phyloP scores from a whole-genome alignment of 2,888 invertebrate genomes.

The Proisotoma minuta region DNA sequence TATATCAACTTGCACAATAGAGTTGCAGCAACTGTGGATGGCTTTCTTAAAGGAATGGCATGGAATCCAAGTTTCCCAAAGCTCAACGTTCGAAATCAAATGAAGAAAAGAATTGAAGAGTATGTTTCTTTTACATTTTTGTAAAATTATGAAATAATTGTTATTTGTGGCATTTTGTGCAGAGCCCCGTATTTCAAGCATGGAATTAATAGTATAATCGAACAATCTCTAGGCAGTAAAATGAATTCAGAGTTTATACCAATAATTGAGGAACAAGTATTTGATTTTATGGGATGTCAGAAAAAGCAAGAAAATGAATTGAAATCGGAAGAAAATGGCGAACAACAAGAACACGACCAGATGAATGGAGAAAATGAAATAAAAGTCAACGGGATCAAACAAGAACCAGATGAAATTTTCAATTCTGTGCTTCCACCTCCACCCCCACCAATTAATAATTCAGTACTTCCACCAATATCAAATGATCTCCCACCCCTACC shows the following conservation, averaged over 20 bases:
- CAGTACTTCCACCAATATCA: slow-evolving; percentile 8
- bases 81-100: slow-evolving; percentile 81
- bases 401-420: neutral
- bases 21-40: slow-evolving; percentile 80
- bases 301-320: neutral
- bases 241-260: slow-evolving; percentile 81
- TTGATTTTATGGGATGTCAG: slow-evolving; percentile 73
- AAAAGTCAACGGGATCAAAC: neutral
- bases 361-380: slow-evolving; percentile 1
- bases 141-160: neutral
- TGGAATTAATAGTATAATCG: slow-evolving; percentile 89
- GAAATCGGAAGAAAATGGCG: neutral
- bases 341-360: neutral
- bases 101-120: slow-evolving; percentile 83
- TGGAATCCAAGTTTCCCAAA: slow-evolving; percentile 89
- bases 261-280: slow-evolving; percentile 84
- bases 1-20: slow-evolving; percentile 87
- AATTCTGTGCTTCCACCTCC: neutral
- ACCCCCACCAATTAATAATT: slow-evolving; percentile 8
- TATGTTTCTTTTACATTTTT: slow-evolving; percentile 52
- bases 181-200: slow-evolving; percentile 83
- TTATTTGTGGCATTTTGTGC: slow-evolving; percentile 39
- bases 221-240: slow-evolving; percentile 93
- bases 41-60: slow-evolving; percentile 71
- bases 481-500: neutral